These are phyloP conservation scores for Pipistrellus pygmaeus DNA, from an alignment of 2,797 vertebrate genomes.

Conservation along the genomic window DNA sequence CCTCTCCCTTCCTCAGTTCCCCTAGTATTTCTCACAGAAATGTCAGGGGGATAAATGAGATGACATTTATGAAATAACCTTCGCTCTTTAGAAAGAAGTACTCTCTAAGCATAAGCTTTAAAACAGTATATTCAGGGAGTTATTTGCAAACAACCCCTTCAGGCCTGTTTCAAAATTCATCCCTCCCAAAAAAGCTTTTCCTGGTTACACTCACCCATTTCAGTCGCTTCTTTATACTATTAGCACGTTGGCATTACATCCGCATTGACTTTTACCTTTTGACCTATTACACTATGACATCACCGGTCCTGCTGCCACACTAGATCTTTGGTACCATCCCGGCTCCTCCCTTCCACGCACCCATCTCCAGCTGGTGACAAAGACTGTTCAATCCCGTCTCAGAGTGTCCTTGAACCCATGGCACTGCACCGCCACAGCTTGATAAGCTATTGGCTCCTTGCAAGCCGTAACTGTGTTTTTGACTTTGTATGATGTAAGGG, in stretches of 20 bases:
- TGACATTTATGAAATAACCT: slow-evolving; percentile 32
- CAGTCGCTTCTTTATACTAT: not conserved
- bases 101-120: slow-evolving; percentile 17
- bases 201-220: not conserved
- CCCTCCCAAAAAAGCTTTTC: slow-evolving; percentile 35
- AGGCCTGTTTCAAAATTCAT: not conserved
- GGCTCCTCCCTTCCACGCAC: not conserved
- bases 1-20: not conserved
- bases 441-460: not conserved
- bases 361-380: not conserved
- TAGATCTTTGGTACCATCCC: not conserved
- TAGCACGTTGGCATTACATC: not conserved
- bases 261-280: not conserved
- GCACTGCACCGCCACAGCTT: too few species aligned
- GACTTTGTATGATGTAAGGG: not conserved
- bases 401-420: not conserved
- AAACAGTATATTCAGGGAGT: not conserved
- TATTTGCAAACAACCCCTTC: not conserved
- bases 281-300: not conserved
- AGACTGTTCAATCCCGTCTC: fast-evolving
- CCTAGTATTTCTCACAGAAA: not conserved
- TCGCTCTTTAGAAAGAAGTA: not conserved
- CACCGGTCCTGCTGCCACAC: not conserved
- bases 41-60: not conserved
- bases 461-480: not conserved